phyloP scores from a whole-genome alignment of 2,113 vertebrate genomes.

The Pipa parva region DNA sequence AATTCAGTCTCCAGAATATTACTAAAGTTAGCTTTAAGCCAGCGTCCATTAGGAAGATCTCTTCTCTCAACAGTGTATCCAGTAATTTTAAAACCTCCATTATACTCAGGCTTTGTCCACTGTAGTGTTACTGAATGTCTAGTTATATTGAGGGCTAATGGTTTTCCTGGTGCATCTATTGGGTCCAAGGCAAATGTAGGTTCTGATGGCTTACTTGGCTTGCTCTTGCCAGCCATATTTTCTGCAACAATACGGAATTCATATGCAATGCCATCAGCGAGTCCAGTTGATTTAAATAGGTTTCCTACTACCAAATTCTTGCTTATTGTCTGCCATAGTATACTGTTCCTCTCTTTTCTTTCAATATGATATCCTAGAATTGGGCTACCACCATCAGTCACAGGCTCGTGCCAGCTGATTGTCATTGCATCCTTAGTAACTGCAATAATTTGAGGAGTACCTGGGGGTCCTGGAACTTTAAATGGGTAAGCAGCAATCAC shows the following conservation, averaged over 20 bases:
- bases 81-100: conserved; percentile 96
- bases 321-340: conserved; percentile 89
- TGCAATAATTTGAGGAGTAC: conserved; percentile 84
- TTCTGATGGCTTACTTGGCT: conserved; percentile 92
- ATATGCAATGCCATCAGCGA: conserved; percentile 89
- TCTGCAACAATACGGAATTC: conserved; percentile 94
- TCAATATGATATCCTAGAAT: conserved; percentile 93
- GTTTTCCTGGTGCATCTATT: conserved; percentile 91
- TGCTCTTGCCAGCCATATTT: conserved; percentile 93
- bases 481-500: conserved; percentile 90
- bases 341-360: conserved; percentile 92
- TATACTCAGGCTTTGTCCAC: conserved; percentile 95
- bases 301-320: conserved; percentile 84
- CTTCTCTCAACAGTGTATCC: conserved; percentile 92
- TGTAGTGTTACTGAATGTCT: conserved; percentile 86
- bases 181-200: conserved; percentile 87
- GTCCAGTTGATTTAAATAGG: conserved; percentile 85
- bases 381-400: conserved; percentile 90
- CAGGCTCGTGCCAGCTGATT: conserved; percentile 92
- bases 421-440: conserved; percentile 93
- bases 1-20: conserved; percentile 94
- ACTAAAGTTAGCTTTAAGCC: conserved; percentile 94
- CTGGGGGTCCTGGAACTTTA: conserved; percentile 90
- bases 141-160: conserved; percentile 79
- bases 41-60: conserved; percentile 87